Evolutionary conservation across 2,797 vertebrate species (phyloP).

Genomic region (Halcyon leucocephala): DNA sequence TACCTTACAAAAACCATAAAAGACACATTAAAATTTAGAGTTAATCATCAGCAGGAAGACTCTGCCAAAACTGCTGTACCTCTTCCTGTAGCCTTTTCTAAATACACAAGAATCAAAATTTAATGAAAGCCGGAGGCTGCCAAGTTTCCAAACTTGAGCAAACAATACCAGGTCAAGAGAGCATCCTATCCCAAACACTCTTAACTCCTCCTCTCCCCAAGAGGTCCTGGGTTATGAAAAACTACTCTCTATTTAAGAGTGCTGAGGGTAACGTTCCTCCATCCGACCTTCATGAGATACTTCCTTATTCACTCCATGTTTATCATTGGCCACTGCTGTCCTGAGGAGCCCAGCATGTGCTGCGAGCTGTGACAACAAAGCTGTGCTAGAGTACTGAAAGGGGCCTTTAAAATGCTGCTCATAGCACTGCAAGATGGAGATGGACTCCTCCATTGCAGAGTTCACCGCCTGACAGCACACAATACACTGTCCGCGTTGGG

Average conservation of each 20-base stretch:
- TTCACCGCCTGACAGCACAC: background rate
- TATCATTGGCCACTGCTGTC: background rate
- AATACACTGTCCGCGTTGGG: accelerated
- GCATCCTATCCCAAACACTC: background rate
- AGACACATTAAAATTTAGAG: background rate
- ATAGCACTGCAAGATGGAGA: background rate
- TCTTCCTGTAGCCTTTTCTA: slow-evolving; percentile 6
- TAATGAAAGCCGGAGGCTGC: background rate
- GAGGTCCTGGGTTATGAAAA: background rate
- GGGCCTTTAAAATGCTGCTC: background rate
- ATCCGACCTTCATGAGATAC: background rate
- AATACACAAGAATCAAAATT: slow-evolving; percentile 23
- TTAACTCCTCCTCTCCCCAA: background rate
- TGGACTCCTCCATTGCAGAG: background rate
- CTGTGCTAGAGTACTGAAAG: background rate
- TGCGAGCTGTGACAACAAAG: background rate
- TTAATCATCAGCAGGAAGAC: background rate
- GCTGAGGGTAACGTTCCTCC: background rate
- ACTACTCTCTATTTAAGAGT: background rate
- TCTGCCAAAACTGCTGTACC: background rate
- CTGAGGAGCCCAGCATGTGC: accelerated
- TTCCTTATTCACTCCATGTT: background rate
- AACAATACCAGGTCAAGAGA: background rate
- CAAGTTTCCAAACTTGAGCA: slow-evolving; percentile 30
- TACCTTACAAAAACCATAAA: background rate